Base-by-base conservation (phyloP, 2,797 vertebrate genomes). In the Holocentrus rufus region DNA sequence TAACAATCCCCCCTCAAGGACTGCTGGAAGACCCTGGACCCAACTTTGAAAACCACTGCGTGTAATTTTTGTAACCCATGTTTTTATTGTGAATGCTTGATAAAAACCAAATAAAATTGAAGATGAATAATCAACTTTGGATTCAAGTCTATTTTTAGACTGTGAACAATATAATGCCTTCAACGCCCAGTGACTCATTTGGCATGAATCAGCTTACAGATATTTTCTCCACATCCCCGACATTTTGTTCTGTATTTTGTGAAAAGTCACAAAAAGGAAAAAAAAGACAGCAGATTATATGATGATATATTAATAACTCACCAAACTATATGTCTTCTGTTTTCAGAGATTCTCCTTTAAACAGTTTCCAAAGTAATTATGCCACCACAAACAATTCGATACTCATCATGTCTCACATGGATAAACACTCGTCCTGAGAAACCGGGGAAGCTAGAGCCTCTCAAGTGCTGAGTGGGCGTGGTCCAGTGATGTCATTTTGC, bases 101-200 rank as follows among this genome's bases (percentile, higher is more conserved):
- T 7, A 20, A 22, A 20, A 22, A n/a, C 11, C 39, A 11, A 42
- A 42, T 3, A 3, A 44, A 85, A 76, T 27, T 4, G 11, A 4
- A 20, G 25, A 22, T 14, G 25, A 17, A 10, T 42, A 36, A 7
- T 36, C 34, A 42, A 42, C 18, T 58, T 60, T 31, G 0, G 6
- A 30, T 17, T 44, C 6, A 31, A 2, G 31, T 53, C 31, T 69
- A 65, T 77, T 70, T 76, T 69, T 31, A 77, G 58, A 17, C 2
- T 72, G 39, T 61, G 58, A 14, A 22, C 27, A 57, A 2, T 39
- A 4, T 0, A 0, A 22, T 8, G 31, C 49, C 9, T 54, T 55
- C 49, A 42, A 42, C 63, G 22, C 77, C 82, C 74, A 13, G 0
- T 88, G 89, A 89, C 30, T 89, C 89, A 88, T 44, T 7, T 17